Evolutionary conservation across 2,797 vertebrate species (phyloP).

Genomic region (Melanotaenia trifasciata): DNA sequence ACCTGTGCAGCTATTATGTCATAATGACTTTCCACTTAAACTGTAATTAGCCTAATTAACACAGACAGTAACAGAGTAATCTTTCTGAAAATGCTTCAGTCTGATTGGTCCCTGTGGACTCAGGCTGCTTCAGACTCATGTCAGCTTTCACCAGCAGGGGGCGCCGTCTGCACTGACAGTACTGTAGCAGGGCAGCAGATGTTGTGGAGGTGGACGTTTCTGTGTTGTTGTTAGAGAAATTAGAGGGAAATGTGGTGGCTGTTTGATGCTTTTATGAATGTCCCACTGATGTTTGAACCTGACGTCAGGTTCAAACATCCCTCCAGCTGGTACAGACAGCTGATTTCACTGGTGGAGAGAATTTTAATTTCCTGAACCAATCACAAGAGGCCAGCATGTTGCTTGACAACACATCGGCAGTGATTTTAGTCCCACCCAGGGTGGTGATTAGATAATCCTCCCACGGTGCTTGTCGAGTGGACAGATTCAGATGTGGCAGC

Average conservation of each 20-base stretch:
- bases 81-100: background rate
- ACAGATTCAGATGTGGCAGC: background rate
- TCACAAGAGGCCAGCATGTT: background rate
- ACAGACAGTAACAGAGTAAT: background rate
- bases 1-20: background rate
- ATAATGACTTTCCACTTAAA: background rate
- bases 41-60: conserved; percentile 4
- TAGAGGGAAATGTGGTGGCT: background rate
- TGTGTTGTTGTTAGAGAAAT: background rate
- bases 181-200: background rate
- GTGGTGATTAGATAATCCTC: background rate
- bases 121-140: background rate
- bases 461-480: background rate
- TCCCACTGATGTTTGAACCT: too few species aligned
- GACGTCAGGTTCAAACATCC: too few species aligned
- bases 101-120: background rate
- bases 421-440: background rate
- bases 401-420: background rate
- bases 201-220: background rate
- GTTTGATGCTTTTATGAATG: too few species aligned
- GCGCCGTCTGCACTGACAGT: background rate
- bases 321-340: too few species aligned
- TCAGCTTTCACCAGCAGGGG: background rate
- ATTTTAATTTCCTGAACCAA: background rate
- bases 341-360: too few species aligned